A percentile compares a stretch with the other conserved stretches of the same genome.
Conservation (phyloP, 1,140 invertebrate genomes). For the Euschistus heros region DNA sequence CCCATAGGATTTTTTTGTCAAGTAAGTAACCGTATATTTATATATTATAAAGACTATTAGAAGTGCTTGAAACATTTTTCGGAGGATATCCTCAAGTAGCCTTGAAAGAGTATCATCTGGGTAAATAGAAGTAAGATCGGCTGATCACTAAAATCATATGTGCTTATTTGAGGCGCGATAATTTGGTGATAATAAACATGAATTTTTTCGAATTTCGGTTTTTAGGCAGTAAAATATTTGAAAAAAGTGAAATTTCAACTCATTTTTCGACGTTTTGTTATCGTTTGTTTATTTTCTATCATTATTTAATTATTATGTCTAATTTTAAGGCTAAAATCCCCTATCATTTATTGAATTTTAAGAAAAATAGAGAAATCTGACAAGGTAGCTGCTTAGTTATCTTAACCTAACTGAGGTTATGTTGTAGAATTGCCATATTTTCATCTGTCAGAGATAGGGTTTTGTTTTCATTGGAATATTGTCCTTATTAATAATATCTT, state of each 20-base stretch:
- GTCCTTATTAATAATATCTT: background rate
- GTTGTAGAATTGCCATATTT: background rate
- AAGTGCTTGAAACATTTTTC: background rate
- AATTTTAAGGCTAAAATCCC: too few relatives aligned
- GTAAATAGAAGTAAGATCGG: conserved; percentile 27
- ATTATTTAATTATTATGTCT: too few relatives aligned
- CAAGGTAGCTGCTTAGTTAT: too few relatives aligned
- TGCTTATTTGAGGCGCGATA: conserved; percentile 15
- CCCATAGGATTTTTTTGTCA: conserved; percentile 5
- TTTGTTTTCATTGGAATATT: conserved; percentile 1
- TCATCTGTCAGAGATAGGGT: conserved; percentile 5
- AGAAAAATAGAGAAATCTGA: too few relatives aligned
- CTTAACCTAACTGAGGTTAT: too few relatives aligned
- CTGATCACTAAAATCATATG: conserved; percentile 29
- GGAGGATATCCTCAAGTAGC: conserved; percentile 23
- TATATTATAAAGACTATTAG: too few relatives aligned
- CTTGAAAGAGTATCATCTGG: conserved; percentile 30
- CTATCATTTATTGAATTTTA: too few relatives aligned
- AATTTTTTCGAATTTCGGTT: conserved; percentile 2
- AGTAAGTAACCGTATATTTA: background rate
- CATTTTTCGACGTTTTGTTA: too few relatives aligned
- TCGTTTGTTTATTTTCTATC: too few relatives aligned
- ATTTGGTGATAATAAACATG: background rate
- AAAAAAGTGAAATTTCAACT: too few relatives aligned
- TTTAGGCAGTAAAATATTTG: background rate